Conservation (phyloP, 2,113 vertebrate genomes). For the Dasyprocta punctata region DNA sequence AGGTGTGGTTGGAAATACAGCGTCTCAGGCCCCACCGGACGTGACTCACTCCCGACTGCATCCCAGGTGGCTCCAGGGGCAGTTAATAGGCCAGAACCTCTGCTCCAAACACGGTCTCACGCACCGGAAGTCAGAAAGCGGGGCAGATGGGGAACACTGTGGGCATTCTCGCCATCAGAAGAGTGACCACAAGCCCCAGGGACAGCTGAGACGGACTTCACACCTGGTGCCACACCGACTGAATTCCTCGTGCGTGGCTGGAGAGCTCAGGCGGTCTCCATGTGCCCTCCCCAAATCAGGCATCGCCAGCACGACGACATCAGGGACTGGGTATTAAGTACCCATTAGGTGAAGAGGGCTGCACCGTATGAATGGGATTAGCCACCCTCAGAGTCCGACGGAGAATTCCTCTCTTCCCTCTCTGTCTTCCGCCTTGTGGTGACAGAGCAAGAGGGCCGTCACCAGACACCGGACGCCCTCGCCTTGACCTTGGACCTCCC, state of each 20-base stretch:
- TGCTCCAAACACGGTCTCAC: not conserved
- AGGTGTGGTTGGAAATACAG: not conserved
- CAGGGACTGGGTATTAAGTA: not conserved
- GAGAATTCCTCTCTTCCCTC: not conserved
- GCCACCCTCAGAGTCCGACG: not conserved
- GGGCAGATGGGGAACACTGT: no score
- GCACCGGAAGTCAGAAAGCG: not conserved
- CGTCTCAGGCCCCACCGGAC: not conserved
- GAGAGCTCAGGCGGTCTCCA: not conserved
- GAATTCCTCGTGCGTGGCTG: not conserved
- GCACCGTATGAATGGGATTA: not conserved
- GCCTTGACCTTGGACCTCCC: not conserved
- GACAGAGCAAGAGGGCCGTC: not conserved
- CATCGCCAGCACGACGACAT: not conserved
- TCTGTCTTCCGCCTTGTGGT: not conserved
- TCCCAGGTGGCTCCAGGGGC: not conserved
- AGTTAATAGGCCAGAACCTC: not conserved
- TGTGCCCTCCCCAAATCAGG: not conserved
- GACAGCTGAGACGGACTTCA: rapidly evolving
- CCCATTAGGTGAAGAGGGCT: no score
- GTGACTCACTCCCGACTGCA: no score
- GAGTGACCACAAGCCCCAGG: no score
- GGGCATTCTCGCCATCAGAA: not conserved
- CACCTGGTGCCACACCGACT: rapidly evolving
- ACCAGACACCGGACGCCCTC: not conserved